Evolutionary conservation across 2,113 vertebrate genomes (phyloP).

Genomic region (Nipponia nippon): DNA sequence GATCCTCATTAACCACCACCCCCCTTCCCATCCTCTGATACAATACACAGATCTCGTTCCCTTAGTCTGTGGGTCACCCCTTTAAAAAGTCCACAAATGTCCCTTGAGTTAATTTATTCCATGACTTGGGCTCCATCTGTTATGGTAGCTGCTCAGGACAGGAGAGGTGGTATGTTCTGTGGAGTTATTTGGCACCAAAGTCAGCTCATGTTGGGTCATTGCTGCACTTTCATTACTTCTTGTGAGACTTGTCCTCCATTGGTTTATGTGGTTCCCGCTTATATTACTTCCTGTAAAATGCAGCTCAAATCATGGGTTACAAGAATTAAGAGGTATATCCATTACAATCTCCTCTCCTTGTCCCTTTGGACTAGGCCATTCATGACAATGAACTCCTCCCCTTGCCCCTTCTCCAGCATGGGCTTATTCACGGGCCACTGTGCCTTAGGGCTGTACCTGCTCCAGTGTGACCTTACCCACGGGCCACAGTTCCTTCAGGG

Average conservation of each 20-base stretch:
- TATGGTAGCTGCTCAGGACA: background rate
- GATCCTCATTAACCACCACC: background rate
- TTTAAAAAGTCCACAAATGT: background rate
- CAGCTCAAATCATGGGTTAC: background rate
- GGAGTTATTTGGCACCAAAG: background rate
- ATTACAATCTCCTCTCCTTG: background rate
- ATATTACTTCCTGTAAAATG: background rate
- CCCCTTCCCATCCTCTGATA: background rate
- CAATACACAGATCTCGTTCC: background rate
- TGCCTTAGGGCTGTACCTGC: background rate
- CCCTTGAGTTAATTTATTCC: background rate
- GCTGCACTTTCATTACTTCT: background rate
- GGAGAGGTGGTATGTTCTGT: background rate
- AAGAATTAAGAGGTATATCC: background rate
- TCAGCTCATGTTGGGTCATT: background rate
- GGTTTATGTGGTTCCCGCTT: background rate
- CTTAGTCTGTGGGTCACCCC: background rate
- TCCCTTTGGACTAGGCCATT: background rate
- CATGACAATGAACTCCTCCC: background rate
- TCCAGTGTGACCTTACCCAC: background rate
- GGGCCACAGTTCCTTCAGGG: background rate
- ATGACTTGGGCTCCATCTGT: background rate
- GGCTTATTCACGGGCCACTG: background rate
- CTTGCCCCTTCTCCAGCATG: background rate
- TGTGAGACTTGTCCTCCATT: background rate